Evolutionary conservation across 2,797 vertebrate genomes (phyloP).

Genomic region (Enteromius fasciolatus): DNA sequence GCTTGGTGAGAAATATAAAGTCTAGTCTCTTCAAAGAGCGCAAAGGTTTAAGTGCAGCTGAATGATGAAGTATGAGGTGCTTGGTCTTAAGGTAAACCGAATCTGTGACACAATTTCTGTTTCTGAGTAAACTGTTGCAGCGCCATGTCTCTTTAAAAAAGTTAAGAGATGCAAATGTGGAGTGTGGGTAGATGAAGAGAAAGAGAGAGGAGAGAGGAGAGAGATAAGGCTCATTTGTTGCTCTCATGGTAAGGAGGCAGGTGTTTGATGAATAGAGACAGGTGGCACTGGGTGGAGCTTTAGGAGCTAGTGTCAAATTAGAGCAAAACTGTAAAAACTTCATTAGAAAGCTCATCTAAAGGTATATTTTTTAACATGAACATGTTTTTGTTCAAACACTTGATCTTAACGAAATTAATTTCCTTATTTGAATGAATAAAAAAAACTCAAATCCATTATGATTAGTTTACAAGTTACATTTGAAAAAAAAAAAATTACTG

Average conservation of each 20-base stretch:
- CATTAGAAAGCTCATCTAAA: not conserved
- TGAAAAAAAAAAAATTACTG: not conserved
- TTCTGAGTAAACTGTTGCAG: constrained; percentile 35
- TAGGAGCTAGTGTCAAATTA: constrained; percentile 7
- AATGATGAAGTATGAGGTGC: not conserved
- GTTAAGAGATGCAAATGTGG: constrained; percentile 54
- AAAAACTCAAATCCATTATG: not conserved
- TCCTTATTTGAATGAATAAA: not conserved
- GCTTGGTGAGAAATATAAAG: not conserved
- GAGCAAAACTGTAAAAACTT: not conserved
- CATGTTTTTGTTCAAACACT: not conserved
- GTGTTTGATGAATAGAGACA: constrained; percentile 55
- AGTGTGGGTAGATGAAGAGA: constrained; percentile 41
- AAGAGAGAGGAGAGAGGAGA: constrained; percentile 36
- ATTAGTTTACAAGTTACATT: not conserved
- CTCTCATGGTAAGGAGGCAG: constrained; percentile 53
- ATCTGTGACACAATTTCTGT: constrained; percentile 5
- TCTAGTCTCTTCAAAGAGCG: not conserved
- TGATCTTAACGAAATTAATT: not conserved
- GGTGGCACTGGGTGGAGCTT: constrained; percentile 30
- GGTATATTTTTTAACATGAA: not conserved
- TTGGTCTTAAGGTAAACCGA: not conserved
- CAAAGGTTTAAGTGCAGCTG: not conserved
- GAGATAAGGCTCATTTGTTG: constrained; percentile 51
- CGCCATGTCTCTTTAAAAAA: constrained; percentile 59